phyloP scores from a whole-genome alignment of 2,888 invertebrate genomes.

The Amphipoea lucens region DNA sequence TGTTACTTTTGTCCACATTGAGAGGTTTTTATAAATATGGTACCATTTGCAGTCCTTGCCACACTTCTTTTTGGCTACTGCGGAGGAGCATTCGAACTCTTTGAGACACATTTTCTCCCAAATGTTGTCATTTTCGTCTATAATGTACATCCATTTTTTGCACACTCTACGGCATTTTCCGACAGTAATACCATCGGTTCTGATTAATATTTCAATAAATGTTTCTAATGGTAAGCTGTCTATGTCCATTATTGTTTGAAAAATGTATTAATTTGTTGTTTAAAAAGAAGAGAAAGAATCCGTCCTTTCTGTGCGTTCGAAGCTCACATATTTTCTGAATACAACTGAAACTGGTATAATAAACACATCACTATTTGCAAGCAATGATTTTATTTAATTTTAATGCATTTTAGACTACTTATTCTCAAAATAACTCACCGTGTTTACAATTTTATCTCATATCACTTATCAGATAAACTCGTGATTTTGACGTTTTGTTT shows the following conservation, averaged over 20 bases:
- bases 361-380: neutral
- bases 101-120: conserved; percentile 80
- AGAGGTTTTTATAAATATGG: conserved; percentile 81
- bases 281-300: neutral
- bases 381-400: neutral
- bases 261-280: neutral
- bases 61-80: conserved; percentile 80
- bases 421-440: conserved; percentile 47
- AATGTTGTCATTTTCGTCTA: conserved; percentile 77
- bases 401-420: neutral
- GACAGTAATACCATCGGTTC: conserved; percentile 77
- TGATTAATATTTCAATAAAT: conserved; percentile 79
- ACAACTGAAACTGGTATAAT: conserved; percentile 35
- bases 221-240: conserved; percentile 80
- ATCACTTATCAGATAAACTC: conserved; percentile 66
- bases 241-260: conserved; percentile 66
- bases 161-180: conserved; percentile 81
- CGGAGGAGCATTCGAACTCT: conserved; percentile 78
- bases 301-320: neutral
- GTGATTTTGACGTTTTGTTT: conserved; percentile 79
- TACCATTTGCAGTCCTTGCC: conserved; percentile 79
- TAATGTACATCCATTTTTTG: conserved; percentile 77
- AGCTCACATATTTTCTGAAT: conserved; percentile 34
- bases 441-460: conserved; percentile 73
- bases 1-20: conserved; percentile 76